A percentile compares a stretch with the other conserved stretches of the same genome.
phyloP scores from a whole-genome alignment of 2,113 vertebrate species.

The Oryzias curvinotus region DNA sequence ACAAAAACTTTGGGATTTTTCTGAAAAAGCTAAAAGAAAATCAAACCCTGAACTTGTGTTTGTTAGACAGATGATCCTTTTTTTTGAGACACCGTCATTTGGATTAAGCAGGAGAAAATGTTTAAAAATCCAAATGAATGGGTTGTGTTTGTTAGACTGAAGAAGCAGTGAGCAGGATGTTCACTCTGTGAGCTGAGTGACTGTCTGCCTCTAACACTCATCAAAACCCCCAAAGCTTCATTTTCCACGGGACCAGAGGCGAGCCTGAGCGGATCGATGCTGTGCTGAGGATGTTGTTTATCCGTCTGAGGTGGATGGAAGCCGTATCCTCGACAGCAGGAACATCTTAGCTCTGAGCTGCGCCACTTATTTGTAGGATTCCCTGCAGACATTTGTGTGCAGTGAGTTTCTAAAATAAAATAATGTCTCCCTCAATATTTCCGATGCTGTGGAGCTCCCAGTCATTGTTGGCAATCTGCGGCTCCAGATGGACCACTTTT shows the following conservation, averaged over 20 bases:
- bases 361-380: conserved; percentile 23
- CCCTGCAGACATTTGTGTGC: conserved; percentile 38
- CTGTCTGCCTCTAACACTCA: too few species aligned
- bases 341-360: conserved; percentile 31
- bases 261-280: conserved; percentile 27
- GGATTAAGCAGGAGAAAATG: too few species aligned
- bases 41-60: background rate
- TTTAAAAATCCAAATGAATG: too few species aligned
- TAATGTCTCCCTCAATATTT: conserved; percentile 56
- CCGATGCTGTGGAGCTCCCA: conserved; percentile 40
- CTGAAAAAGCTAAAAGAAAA: conserved; percentile 14
- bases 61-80: too few species aligned
- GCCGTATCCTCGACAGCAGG: conserved; percentile 21
- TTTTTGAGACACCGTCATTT: too few species aligned
- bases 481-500: conserved; percentile 58
- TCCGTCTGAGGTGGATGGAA: conserved; percentile 24
- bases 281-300: conserved; percentile 17
- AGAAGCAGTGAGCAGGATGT: too few species aligned
- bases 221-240: too few species aligned
- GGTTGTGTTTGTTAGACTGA: too few species aligned
- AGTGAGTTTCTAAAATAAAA: conserved; percentile 46
- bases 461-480: conserved; percentile 44
- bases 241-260: too few species aligned
- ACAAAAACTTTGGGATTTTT: conserved; percentile 22
- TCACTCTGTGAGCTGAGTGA: too few species aligned